Evolutionary conservation across 2,888 invertebrate species (phyloP), one percentile per base, ranked within the genome.

Genomic region (Gerosis bhagava): DNA sequence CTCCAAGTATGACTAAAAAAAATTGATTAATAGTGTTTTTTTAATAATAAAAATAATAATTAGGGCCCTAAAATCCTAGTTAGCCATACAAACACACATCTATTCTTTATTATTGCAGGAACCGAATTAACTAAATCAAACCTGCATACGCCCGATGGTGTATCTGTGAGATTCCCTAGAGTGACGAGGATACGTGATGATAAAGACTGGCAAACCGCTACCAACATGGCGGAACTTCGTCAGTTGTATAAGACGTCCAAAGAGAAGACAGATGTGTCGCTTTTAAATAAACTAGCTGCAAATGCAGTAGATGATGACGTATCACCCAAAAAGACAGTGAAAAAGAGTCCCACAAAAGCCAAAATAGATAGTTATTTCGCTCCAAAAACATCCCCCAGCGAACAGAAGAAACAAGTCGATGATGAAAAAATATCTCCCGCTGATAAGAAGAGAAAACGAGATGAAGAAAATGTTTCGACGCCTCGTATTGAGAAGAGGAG

Each of bases 131-230:
- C 95, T 2, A 93, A 94, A 72, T 94, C 95, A 2, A 94, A 94
- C 46, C 91, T 94, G 4, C 98, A 98, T 70, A 98, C 98, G 1
- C 98, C 98, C 0, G 93, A 95, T 62, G 97, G 98, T 1, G 97
- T 98, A 63, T 98, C 98, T 2, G 96, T 98, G 32, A 90, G 98
- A 42, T 98, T 98, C 84, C 98, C 98, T 0, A 91, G 98, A 57
- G 96, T 98, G 0, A 94, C 95, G 0, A 91, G 91, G 58, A 92
- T 97, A 53, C 90, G 98, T 43, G 83, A 92, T 42, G 98, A 98
- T 73, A 98, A 98, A 79, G 86, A 92, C 50, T 96, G 96, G 93
- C 79, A 94, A 59, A 92, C 94, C 0, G 97, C 98, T 0, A 98
- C 97, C 0, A 93, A 91, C 65, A 82, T 98, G 40, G 82, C 91